These are phyloP conservation scores for Calephelis perditalis DNA, from an alignment of 2,888 invertebrate species.

Conservation along the genomic window DNA sequence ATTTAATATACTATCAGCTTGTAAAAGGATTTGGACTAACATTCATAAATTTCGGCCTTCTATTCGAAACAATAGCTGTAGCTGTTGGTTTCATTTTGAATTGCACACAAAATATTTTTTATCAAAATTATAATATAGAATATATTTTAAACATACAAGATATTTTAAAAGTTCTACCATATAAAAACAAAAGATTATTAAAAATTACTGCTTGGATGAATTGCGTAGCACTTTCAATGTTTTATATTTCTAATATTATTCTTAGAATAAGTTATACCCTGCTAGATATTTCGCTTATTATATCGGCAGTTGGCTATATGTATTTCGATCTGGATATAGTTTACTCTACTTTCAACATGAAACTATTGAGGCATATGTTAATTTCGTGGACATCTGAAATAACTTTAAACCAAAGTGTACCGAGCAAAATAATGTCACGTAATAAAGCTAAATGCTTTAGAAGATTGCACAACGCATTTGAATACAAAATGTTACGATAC, in stretches of 20 bases:
- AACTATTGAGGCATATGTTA: not conserved
- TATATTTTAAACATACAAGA: too few relatives aligned
- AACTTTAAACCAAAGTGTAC: not conserved
- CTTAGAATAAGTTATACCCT: too few relatives aligned
- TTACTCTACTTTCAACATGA: not conserved
- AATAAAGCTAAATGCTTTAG: not conserved
- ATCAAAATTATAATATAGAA: too few relatives aligned
- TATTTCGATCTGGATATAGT: not conserved
- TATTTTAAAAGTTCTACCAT: too few relatives aligned
- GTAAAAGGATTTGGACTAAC: not conserved
- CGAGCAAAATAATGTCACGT: not conserved
- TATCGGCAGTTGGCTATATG: not conserved
- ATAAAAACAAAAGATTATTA: too few relatives aligned
- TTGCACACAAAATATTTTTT: too few relatives aligned
- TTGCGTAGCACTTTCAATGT: too few relatives aligned
- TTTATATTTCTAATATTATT: too few relatives aligned
- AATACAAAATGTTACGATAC: not conserved
- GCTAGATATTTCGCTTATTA: not conserved
- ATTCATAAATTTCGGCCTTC: not conserved
- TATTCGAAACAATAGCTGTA: too few relatives aligned
- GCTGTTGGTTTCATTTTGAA: too few relatives aligned
- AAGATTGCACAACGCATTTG: not conserved
- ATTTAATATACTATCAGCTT: not conserved
- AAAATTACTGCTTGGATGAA: too few relatives aligned
- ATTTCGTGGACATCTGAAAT: not conserved